Conservation (phyloP, 1,140 invertebrate species). For the Zaprionus vittiger region DNA sequence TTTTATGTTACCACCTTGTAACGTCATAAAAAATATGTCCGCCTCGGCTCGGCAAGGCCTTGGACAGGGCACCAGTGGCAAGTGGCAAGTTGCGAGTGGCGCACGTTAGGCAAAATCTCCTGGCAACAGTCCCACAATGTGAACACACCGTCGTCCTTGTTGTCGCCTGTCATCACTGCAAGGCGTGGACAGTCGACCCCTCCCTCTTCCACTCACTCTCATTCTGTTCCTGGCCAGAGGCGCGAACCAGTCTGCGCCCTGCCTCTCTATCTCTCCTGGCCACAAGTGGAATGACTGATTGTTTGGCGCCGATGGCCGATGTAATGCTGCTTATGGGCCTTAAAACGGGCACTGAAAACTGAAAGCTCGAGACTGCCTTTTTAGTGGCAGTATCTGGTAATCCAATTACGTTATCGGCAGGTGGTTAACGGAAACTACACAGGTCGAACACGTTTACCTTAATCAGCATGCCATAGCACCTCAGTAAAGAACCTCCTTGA, state of each 20-base stretch:
- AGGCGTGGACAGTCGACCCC: conserved; percentile 5
- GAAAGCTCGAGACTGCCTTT: conserved; percentile 6
- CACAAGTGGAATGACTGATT: conserved; percentile 40
- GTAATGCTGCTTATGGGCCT: conserved; percentile 15
- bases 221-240: background rate
- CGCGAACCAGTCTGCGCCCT: background rate
- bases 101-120: conserved; percentile 35
- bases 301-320: conserved; percentile 23
- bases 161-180: conserved; percentile 25
- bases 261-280: background rate
- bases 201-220: background rate
- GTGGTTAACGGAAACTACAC: conserved; percentile 14
- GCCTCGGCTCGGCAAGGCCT: conserved; percentile 13
- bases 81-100: conserved; percentile 18
- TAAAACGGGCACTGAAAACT: conserved; percentile 14
- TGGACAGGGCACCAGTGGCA: conserved; percentile 13
- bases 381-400: conserved; percentile 24
- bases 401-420: conserved; percentile 38
- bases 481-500: too few species aligned
- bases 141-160: conserved; percentile 25
- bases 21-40: conserved; percentile 63
- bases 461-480: background rate
- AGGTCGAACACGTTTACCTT: background rate
- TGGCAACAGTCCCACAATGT: conserved; percentile 18
- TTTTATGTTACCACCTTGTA: conserved; percentile 73